Percentiles rank a stretch among this genome's conserved stretches.
Evolutionary conservation across 2,797 vertebrate species (phyloP).

Genomic region (Trachurus trachurus): DNA sequence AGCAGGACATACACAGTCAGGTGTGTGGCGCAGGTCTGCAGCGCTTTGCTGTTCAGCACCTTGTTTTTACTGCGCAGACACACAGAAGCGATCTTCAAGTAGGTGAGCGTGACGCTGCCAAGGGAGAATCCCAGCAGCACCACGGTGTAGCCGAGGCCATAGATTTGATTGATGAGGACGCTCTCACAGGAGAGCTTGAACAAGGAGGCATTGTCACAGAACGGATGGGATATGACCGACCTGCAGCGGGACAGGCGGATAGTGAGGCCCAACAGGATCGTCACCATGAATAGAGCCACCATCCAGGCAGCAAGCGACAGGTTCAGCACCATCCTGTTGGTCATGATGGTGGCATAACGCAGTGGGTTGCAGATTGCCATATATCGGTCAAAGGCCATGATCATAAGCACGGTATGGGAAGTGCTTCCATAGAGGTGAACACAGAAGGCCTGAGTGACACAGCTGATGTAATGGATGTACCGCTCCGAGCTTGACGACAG

Average conservation of each 20-base stretch:
- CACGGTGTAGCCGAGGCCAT: constrained; percentile 79
- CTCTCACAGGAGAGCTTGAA: constrained; percentile 87
- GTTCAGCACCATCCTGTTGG: constrained; percentile 70
- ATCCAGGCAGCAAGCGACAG: constrained; percentile 66
- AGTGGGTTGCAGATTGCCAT: constrained; percentile 88
- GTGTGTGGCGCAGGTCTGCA: constrained; percentile 55
- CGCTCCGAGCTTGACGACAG: constrained; percentile 50
- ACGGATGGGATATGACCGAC: constrained; percentile 80
- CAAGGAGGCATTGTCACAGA: constrained; percentile 89
- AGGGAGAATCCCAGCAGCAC: constrained; percentile 69
- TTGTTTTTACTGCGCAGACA: constrained; percentile 57
- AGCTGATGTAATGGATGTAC: constrained; percentile 81
- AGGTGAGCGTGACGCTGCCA: constrained; percentile 76
- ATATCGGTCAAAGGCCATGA: constrained; percentile 89
- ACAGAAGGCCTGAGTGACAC: constrained; percentile 87
- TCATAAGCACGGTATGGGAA: constrained; percentile 85
- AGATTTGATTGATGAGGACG: constrained; percentile 81
- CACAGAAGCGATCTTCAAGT: constrained; percentile 39
- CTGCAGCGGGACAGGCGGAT: constrained; percentile 83
- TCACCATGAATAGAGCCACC: constrained; percentile 71
- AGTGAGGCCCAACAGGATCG: constrained; percentile 76
- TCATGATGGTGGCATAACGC: constrained; percentile 81
- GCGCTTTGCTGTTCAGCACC: constrained; percentile 58
- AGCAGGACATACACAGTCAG: constrained; percentile 55
- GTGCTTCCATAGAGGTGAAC: constrained; percentile 82